Evolutionary conservation across 2,888 invertebrate species (phyloP), one percentile per base, ranked within the genome.

Genomic region (Diarsia rubi): DNA sequence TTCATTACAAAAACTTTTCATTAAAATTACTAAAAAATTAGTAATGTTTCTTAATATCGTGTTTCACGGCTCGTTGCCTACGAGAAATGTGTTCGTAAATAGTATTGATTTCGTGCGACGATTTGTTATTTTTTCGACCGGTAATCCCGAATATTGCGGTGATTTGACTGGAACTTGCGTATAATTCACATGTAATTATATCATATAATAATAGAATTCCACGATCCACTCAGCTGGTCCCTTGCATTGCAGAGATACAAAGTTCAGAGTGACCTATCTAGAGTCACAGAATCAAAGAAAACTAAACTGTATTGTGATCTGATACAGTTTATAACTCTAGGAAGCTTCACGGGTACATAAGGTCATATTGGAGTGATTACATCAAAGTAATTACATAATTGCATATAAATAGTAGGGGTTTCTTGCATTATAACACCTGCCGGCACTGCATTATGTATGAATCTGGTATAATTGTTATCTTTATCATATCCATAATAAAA

Each of bases 321-420:
- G 9, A 52, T 78, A 84, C 66, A 75, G 78, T 49, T 60, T 65
- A 71, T 37, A 71, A 71, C 75, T 54, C 27, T 31, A 68, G 16
- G 3, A 27, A 52, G 9, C 31, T 49, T 45, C 0, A 42, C 8
- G n/a, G 21, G 2, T 64, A 49, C 9, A 12, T 65, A 75, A 16
- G 24, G 59, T 19, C 59, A 44, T 37, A 60, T 24, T 70, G 16
- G 9, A 59, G 12, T 8, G 11, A 52, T 31, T 31, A 21, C 42
- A 27, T 52, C 21, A 21, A 0, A 62, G 16, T 67, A 77, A 74
- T 83, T 84, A 83, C 64, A 77, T 84, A 84, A 83, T 71, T 71
- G 27, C 19, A 73, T 59, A 67, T 45, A 21, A 63, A 42, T 44
- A 52, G 52, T 62, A 70, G 24, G 54, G 44, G 57, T 81, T 57